A percentile compares a stretch with the other conserved stretches of the same genome.
These are phyloP conservation scores for Oscheius myriophilus DNA, from an alignment of 2,888 invertebrate genomes.

Conservation along the genomic window DNA sequence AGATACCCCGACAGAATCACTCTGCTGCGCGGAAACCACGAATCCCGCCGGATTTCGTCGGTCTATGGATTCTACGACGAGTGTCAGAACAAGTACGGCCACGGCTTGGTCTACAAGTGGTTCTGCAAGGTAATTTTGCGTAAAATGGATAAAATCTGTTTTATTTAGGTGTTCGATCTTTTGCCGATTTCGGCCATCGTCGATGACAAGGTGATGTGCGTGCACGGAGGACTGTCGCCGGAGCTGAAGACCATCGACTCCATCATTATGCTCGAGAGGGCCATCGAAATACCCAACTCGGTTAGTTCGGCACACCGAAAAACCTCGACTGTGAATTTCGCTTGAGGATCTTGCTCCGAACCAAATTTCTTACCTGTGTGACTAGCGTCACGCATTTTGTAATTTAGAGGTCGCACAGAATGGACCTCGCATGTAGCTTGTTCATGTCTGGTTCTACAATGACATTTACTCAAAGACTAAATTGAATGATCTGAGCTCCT, in stretches of 20 bases:
- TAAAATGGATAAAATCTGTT: too few species aligned
- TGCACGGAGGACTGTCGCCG: slow-evolving; percentile 96
- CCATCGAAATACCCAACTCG: slow-evolving; percentile 58
- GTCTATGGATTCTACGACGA: slow-evolving; percentile 81
- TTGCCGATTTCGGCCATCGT: slow-evolving; percentile 97
- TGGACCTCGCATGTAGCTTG: too few species aligned
- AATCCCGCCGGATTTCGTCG: slow-evolving; percentile 97
- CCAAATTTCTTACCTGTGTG: too few species aligned
- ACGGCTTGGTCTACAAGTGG: slow-evolving; percentile 97
- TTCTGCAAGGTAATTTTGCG: slow-evolving; percentile 83
- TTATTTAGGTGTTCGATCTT: slow-evolving; percentile 78
- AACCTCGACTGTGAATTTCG: too few species aligned
- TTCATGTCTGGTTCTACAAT: too few species aligned
- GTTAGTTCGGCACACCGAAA: slow-evolving; percentile 26
- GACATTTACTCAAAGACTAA: too few species aligned
- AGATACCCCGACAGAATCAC: slow-evolving; percentile 87
- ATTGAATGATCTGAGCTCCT: too few species aligned
- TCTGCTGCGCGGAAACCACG: slow-evolving; percentile 94
- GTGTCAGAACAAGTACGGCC: slow-evolving; percentile 98
- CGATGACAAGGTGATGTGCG: slow-evolving; percentile 94
- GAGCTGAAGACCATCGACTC: slow-evolving; percentile 91
- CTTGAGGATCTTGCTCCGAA: too few species aligned
- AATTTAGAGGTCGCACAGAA: too few species aligned
- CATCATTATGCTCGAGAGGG: slow-evolving; percentile 48
- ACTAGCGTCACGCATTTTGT: too few species aligned